phyloP scores from a whole-genome alignment of 64 coral and sea anemone genomes.

The Stylophora pistillata region DNA sequence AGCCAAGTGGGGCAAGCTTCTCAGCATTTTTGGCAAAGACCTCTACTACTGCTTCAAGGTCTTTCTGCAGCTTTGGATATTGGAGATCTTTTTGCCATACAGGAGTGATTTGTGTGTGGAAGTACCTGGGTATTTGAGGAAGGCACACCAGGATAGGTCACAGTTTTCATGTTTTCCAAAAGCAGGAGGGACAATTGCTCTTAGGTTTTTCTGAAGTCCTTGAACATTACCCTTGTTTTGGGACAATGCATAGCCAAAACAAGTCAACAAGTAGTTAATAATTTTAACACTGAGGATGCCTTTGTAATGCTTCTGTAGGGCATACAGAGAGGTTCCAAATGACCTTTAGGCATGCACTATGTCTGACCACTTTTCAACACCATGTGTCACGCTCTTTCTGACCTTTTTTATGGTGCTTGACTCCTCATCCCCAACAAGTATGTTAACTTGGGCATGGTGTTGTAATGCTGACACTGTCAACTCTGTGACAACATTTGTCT shows the following conservation, averaged over 20 bases:
- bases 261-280: constrained; percentile 28
- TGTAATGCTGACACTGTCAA: not conserved
- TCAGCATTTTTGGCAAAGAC: constrained; percentile 35
- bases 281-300: not conserved
- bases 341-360: constrained; percentile 35
- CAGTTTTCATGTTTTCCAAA: constrained; percentile 19
- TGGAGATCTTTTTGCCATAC: constrained; percentile 32
- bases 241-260: constrained; percentile 39
- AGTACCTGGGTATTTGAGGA: constrained; percentile 12
- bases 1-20: constrained; percentile 56
- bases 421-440: constrained; percentile 59
- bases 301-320: not conserved
- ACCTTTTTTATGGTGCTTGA: constrained; percentile 44
- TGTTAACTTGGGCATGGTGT: not conserved
- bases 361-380: constrained; percentile 38
- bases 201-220: constrained; percentile 24
- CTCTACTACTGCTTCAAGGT: not conserved
- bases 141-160: constrained; percentile 56
- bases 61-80: constrained; percentile 3
- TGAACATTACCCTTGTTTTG: constrained; percentile 40
- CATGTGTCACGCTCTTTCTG: too few relatives aligned
- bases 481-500: constrained; percentile 45
- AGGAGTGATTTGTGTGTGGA: constrained; percentile 29
- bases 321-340: constrained; percentile 37
- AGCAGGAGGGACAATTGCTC: not conserved